Evolutionary conservation across 2,888 invertebrate species (phyloP).

Genomic region (Idaea dimidiata): DNA sequence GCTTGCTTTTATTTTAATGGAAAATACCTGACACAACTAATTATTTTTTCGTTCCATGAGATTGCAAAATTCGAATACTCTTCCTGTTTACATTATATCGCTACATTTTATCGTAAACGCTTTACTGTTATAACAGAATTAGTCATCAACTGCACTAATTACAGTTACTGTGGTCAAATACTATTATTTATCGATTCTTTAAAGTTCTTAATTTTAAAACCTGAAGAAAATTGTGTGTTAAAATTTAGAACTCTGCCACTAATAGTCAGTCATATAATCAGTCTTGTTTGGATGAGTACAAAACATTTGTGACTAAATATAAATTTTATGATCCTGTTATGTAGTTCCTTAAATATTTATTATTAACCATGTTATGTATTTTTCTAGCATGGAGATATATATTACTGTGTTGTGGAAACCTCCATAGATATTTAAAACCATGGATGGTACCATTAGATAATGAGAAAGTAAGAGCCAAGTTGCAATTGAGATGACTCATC

Average conservation of each 20-base stretch:
- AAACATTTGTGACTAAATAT: conserved; percentile 7
- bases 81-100: too few species aligned
- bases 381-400: conserved; percentile 52
- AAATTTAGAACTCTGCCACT: background rate
- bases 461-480: conserved; percentile 15
- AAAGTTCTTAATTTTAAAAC: background rate
- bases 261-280: background rate
- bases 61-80: too few species aligned
- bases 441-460: conserved; percentile 73
- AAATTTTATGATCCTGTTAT: background rate
- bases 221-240: background rate
- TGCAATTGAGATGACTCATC: background rate
- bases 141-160: too few species aligned
- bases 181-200: too few species aligned
- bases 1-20: background rate
- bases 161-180: too few species aligned
- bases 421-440: conserved; percentile 48
- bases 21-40: background rate
- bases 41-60: too few species aligned
- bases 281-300: conserved; percentile 28
- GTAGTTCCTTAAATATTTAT: background rate
- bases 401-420: conserved; percentile 34
- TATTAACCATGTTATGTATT: conserved; percentile 27
- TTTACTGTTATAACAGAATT: too few species aligned
- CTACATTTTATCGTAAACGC: too few species aligned